Evolutionary conservation across 2,888 invertebrate species (phyloP), one percentile per base, ranked within the genome.

Genomic region (Apodemia mormo): DNA sequence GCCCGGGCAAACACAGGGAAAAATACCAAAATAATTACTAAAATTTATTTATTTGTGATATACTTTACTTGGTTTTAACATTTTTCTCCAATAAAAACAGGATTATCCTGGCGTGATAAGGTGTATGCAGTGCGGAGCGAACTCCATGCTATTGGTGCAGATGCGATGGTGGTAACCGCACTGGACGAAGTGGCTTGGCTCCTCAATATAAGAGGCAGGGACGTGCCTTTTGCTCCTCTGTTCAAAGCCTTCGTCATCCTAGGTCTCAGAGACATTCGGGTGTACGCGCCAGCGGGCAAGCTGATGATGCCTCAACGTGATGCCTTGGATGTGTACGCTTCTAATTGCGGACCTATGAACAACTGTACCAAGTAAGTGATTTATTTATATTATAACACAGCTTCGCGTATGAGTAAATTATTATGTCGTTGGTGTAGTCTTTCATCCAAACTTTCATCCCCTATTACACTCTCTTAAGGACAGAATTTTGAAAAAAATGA

Each of bases 121-220:
- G 93, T 98, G 0, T 82, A 91, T 6, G 94, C 94, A 66, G 89
- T 97, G 1, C 94, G 97, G 12, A 84, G 89, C 4, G 94, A 95
- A 74, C 92, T 98, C 79, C 86, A 89, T 33, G 86, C 92, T 4
- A 85, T 94, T n/a, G 94, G 94, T 0, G 96, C 95, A 0, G 96
- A 97, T 77, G 97, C 97, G 0, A 95, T 98, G 93, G 94, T 98
- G 43, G 94, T 98, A 14, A 97, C 98, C 0, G 96, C 97, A 0
- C 87, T 98, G 69, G 97, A 98, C 78, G 98, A 98, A 86, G 89
- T 92, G 33, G 97, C 98, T 0, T 98, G 98, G 96, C 87, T 98
- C 49, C 92, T 98, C 52, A 98, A 98, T 85, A 95, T 98, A 29
- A 94, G 98, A n/a, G 98, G 97, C 0, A 92, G 95, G 70, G 98